Base-by-base conservation (phyloP, 2,888 invertebrate genomes). In the Resseliella maxima region DNA sequence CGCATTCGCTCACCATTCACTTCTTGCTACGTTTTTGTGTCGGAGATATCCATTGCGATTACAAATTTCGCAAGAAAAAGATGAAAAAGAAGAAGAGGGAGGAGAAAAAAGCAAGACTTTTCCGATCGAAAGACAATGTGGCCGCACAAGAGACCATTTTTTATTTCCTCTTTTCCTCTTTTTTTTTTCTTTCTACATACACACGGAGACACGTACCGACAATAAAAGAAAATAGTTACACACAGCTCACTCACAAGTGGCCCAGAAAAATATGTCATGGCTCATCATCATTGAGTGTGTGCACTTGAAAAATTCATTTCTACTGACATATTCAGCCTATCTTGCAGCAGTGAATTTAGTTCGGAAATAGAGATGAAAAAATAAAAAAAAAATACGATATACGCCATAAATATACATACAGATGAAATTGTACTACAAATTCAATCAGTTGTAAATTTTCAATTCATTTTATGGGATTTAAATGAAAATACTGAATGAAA, bases 181-280 rank as follows among this genome's bases (percentile, higher is more conserved):
- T n/a, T n/a, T n/a, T n/a, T n/a, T n/a, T n/a, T n/a, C n/a, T n/a
- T n/a, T n/a, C n/a, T n/a, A n/a, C n/a, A n/a, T 31, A 31, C 5
- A 72, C 31, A 31, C 8, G 15, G 31, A 72, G 31, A 72, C 72
- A 72, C 31, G n/a, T n/a, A 31, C 12, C 1, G 27, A 50, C 59
- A 59, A 31, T 31, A 31, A 12, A 72, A 72, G 5, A 72, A 72
- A 72, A 72, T 72, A 27, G 72, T 31, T 31, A 72, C 72, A 72
- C 72, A 72, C 31, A 31, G n/a, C 72, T 72, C 72, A 72, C 72
- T 72, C 72, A 72, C 38, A 83, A 38, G 83, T 83, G 83, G 83
- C 83, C 83, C 38, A 83, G 83, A 83, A 83, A 83, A 83, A 83
- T 83, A 83, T 83, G 83, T 83, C 83, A 83, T 38, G 36, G 83